Base-by-base conservation (phyloP, 2,797 vertebrate genomes). In the Poecilia wingei region DNA sequence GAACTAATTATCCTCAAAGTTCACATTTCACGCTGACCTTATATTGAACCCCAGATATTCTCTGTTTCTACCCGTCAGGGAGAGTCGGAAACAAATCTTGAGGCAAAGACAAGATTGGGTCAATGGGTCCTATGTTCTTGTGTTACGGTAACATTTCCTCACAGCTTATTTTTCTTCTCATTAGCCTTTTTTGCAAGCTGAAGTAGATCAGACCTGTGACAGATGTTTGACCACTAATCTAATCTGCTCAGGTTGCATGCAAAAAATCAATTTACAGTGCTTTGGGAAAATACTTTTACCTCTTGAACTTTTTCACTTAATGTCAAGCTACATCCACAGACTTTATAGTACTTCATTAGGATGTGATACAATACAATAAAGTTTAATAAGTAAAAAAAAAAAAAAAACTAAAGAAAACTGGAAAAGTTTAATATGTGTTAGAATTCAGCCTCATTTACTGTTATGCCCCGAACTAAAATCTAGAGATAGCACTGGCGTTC, bases 1-100 rank as follows among this genome's bases (percentile, higher is more conserved):
- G 83, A 77, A 84, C 86, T 89, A 94, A 94, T 94, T 93, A 93
- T 77, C 77, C 82, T 76, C 78, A 77, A 84, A 81, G 81, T 83
- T 87, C 78, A 68, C 77, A 76, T 76, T 76, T 59, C 75, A 83
- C 81, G 84, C 82, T 90, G 86, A 87, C 91, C 84, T 82, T 43
- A 81, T 46, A 55, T 84, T 86, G 85, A 89, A 85, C 81, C 86
- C 77, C 57, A 43, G 61, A 76, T 59, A 75, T 49, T 72, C 71
- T 78, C 79, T 47, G 75, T 49, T 75, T 82, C 43, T 4, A 64
- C 59, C 64, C 55, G 55, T 66, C 64, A 57, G 49, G 72, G 71
- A 82, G 6, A 49, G 41, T 41, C 33, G 25, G 55, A 82, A 64
- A 76, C 64, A 47, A 49, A 55, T 64, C 28, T 28, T 59, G 36